Evolutionary conservation across 2,113 vertebrate species (phyloP).

Genomic region (Pipra filicauda): DNA sequence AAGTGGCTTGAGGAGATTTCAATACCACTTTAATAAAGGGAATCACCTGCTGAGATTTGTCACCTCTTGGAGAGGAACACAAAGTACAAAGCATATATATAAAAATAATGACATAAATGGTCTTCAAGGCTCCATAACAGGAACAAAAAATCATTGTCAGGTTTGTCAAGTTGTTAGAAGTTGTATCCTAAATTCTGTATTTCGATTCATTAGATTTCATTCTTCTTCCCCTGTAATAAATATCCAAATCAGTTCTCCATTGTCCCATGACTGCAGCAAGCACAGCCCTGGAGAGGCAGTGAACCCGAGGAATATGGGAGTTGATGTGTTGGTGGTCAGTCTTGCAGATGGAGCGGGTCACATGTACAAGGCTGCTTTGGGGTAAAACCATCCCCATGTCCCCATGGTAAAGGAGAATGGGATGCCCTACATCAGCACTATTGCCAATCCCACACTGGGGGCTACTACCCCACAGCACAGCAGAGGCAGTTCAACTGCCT

Average conservation of each 20-base stretch:
- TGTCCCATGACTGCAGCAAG: not conserved
- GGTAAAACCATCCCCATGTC: not conserved
- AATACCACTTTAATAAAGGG: not conserved
- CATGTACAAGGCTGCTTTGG: not conserved
- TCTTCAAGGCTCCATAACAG: not conserved
- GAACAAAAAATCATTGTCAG: not conserved
- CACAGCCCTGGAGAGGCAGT: not conserved
- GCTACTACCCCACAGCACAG: not conserved
- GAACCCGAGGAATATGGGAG: accelerated
- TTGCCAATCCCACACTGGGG: not conserved
- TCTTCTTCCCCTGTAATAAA: not conserved
- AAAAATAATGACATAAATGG: not conserved
- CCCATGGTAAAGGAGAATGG: accelerated
- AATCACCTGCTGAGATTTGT: not conserved
- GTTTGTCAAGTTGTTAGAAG: not conserved
- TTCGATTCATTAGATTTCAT: not conserved
- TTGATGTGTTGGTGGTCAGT: not conserved
- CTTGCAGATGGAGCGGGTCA: not conserved
- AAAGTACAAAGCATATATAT: not conserved
- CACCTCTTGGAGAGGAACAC: not conserved
- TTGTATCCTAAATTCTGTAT: not conserved
- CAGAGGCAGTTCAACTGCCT: not conserved
- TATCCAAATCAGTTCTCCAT: not conserved
- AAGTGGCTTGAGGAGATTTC: not conserved
- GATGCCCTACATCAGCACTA: not conserved